Percentiles rank a stretch among this genome's conserved stretches.
phyloP scores from a whole-genome alignment of 2,113 vertebrate species.

The Todiramphus saurophagus region DNA sequence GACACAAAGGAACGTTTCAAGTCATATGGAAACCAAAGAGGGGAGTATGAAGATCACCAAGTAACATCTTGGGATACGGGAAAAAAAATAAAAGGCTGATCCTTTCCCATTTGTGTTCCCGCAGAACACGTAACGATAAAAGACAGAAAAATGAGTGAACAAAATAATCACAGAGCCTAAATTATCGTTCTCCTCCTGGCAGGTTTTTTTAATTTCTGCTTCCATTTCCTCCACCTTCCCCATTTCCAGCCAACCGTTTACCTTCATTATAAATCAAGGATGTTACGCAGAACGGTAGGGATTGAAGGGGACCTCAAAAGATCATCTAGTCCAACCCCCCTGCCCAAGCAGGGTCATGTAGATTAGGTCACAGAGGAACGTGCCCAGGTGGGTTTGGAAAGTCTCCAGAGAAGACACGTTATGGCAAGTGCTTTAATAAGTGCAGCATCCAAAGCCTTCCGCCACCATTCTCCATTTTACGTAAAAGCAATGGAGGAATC shows the following conservation, averaged over 20 bases:
- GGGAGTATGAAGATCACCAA: not conserved
- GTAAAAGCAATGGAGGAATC: not conserved
- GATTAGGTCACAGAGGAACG: too few relatives aligned
- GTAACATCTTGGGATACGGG: not conserved
- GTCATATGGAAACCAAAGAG: not conserved
- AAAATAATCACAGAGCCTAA: not conserved
- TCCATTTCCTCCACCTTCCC: not conserved
- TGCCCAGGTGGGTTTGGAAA: too few relatives aligned
- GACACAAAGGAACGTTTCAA: not conserved
- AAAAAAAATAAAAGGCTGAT: not conserved
- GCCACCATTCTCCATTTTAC: not conserved
- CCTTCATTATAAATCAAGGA: not conserved
- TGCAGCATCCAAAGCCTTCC: not conserved
- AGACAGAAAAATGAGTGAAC: not conserved
- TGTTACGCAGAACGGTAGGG: too few relatives aligned
- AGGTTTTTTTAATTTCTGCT: not conserved
- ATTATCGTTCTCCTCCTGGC: not conserved
- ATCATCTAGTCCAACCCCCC: too few relatives aligned
- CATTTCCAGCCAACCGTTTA: not conserved
- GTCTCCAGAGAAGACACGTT: too few relatives aligned
- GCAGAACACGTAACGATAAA: not conserved
- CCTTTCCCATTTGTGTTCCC: not conserved
- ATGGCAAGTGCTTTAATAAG: fast-evolving
- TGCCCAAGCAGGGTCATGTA: too few relatives aligned
- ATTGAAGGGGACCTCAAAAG: too few relatives aligned